These are phyloP conservation scores for Cryptoblepharus egeriae DNA, from an alignment of 2,797 vertebrate species.

Conservation along the genomic window DNA sequence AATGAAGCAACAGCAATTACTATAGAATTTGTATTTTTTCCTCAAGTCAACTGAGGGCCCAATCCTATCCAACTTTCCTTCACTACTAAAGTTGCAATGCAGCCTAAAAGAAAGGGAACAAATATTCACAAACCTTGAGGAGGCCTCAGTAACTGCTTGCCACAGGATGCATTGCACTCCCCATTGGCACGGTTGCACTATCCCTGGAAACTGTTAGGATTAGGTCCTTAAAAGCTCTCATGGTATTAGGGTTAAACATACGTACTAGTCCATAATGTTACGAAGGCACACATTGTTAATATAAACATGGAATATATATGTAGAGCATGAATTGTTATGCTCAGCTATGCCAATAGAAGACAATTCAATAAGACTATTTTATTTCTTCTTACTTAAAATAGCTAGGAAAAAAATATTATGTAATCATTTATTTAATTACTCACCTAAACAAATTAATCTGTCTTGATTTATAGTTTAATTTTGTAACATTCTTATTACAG, in stretches of 20 bases:
- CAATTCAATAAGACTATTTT: background rate
- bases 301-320: background rate
- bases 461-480: background rate
- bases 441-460: constrained; percentile 16
- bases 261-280: background rate
- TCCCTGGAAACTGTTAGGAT: no score
- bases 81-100: no score
- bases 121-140: no score
- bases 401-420: background rate
- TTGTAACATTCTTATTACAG: constrained; percentile 39
- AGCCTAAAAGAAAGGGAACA: no score
- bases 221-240: background rate
- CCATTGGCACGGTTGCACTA: no score
- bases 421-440: constrained; percentile 17
- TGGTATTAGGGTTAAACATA: background rate
- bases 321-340: background rate
- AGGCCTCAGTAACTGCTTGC: no score
- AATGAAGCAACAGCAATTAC: background rate
- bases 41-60: background rate
- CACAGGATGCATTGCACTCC: no score
- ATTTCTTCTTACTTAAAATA: constrained; percentile 17
- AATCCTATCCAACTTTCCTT: no score
- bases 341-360: background rate
- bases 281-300: background rate
- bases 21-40: background rate